phyloP scores from a whole-genome alignment of 2,797 vertebrate genomes.

The Enteromius thamalakanensis region DNA sequence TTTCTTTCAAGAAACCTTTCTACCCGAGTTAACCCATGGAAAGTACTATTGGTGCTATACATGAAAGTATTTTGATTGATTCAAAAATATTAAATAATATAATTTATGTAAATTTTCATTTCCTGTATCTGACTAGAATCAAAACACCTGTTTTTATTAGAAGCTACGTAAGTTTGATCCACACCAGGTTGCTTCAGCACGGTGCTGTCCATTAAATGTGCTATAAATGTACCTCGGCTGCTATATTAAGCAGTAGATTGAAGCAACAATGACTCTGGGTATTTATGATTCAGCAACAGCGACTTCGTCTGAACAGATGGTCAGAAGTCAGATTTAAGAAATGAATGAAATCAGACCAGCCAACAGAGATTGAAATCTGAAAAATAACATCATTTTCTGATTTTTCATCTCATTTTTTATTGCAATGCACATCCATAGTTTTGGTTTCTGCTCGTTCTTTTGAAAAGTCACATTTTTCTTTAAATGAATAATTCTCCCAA shows the following conservation, averaged over 20 bases:
- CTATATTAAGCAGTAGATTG: not conserved
- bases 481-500: not conserved
- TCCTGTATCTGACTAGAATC: not conserved
- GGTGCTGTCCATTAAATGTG: not conserved
- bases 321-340: conserved; percentile 6
- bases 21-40: not conserved
- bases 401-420: not conserved
- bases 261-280: too few relatives aligned
- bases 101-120: not conserved
- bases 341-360: conserved; percentile 3
- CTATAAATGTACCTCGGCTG: not conserved
- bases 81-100: not conserved
- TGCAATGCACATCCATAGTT: not conserved
- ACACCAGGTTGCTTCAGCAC: too few relatives aligned
- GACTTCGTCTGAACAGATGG: not conserved
- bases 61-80: not conserved
- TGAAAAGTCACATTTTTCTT: not conserved
- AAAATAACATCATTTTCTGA: not conserved
- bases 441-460: not conserved
- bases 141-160: not conserved
- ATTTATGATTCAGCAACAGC: conserved; percentile 2
- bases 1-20: not conserved
- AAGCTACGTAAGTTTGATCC: too few relatives aligned
- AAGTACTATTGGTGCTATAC: not conserved
- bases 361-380: not conserved